These are phyloP conservation scores for Elmis aenea DNA, from an alignment of 2,888 invertebrate species.

Conservation along the genomic window DNA sequence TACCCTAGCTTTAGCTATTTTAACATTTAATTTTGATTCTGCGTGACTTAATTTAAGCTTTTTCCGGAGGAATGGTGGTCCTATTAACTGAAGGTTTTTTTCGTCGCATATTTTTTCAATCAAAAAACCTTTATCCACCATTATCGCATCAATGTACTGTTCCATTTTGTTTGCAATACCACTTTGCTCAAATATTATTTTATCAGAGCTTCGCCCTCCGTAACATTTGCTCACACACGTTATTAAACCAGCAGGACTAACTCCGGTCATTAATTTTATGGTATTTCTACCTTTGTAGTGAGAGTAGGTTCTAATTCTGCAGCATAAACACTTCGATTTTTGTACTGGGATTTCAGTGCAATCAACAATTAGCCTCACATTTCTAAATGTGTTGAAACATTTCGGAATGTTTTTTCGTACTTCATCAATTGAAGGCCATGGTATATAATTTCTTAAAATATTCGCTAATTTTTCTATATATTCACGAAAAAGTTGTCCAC, in stretches of 20 bases:
- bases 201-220: slow-evolving; percentile 25
- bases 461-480: not conserved
- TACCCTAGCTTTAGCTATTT: slow-evolving; percentile 7
- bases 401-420: slow-evolving; percentile 19
- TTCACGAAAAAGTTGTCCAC: not conserved
- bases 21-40: not conserved
- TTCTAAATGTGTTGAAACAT: slow-evolving; percentile 25
- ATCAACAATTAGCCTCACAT: slow-evolving; percentile 25
- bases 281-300: slow-evolving; percentile 25
- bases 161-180: slow-evolving; percentile 12
- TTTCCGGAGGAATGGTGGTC: slow-evolving; percentile 2
- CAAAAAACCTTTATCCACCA: slow-evolving; percentile 19
- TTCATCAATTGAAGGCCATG: slow-evolving; percentile 5
- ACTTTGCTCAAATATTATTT: slow-evolving; percentile 21
- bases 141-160: slow-evolving; percentile 20
- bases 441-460: slow-evolving; percentile 1
- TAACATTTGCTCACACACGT: slow-evolving; percentile 25
- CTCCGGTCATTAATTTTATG: slow-evolving; percentile 27
- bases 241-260: slow-evolving; percentile 25
- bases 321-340: slow-evolving; percentile 22
- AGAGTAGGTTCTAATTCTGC: slow-evolving; percentile 25
- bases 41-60: slow-evolving; percentile 1
- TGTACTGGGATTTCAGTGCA: slow-evolving; percentile 26
- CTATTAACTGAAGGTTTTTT: not conserved
- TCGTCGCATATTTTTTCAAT: slow-evolving; percentile 5